Evolutionary conservation across 2,797 vertebrate genomes (phyloP).

Genomic region (Phrynocephalus vlangalii): DNA sequence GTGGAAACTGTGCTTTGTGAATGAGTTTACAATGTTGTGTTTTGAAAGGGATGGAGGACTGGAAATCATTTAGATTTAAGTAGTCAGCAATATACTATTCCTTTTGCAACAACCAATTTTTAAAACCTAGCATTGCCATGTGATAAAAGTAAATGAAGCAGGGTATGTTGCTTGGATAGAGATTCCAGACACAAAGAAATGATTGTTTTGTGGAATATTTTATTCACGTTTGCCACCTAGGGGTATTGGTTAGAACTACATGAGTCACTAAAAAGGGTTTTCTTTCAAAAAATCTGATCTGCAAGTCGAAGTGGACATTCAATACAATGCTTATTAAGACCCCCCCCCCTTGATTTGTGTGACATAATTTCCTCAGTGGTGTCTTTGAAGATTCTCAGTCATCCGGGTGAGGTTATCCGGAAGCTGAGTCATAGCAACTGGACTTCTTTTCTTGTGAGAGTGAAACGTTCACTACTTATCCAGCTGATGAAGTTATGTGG

Average conservation of each 20-base stretch:
- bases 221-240: slow-evolving; percentile 39
- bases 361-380: not conserved
- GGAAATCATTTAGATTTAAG: not conserved
- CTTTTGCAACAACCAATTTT: not conserved
- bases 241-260: rapidly evolving
- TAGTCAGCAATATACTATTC: not conserved
- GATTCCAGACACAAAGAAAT: not conserved
- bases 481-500: too few relatives aligned
- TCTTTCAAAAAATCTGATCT: not conserved
- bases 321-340: too few relatives aligned
- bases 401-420: too few relatives aligned
- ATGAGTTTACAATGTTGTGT: not conserved
- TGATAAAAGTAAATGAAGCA: not conserved
- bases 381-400: too few relatives aligned
- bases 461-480: too few relatives aligned
- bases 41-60: not conserved
- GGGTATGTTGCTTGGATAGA: not conserved
- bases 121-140: not conserved
- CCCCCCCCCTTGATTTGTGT: too few relatives aligned
- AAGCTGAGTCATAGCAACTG: too few relatives aligned
- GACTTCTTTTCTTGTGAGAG: too few relatives aligned
- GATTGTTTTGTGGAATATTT: not conserved
- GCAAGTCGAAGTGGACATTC: too few relatives aligned
- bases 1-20: not conserved
- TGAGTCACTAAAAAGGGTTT: not conserved